These are phyloP conservation scores for Drosophila nannoptera DNA, from an alignment of 1,140 invertebrate genomes.

Conservation along the genomic window DNA sequence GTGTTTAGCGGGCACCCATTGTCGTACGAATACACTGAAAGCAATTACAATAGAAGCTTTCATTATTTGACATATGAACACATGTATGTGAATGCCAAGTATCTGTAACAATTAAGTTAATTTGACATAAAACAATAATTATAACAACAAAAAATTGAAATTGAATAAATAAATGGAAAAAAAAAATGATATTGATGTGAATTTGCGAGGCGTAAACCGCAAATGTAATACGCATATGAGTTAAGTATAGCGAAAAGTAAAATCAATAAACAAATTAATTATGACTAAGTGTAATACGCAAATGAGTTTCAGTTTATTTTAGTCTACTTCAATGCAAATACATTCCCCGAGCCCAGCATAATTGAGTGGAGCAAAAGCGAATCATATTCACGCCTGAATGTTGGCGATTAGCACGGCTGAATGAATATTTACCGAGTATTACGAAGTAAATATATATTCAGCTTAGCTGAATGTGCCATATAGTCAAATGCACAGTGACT, in stretches of 20 bases:
- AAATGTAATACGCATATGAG: conserved; percentile 32
- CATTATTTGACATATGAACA: conserved; percentile 22
- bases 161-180: conserved; percentile 27
- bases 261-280: conserved; percentile 46
- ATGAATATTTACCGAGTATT: no score
- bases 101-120: conserved; percentile 72
- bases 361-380: no score
- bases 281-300: conserved; percentile 46
- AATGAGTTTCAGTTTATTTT: conserved; percentile 16
- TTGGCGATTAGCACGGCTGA: no score
- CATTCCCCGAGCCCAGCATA: background rate
- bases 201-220: conserved; percentile 28
- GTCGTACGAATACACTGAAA: conserved; percentile 21
- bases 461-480: no score
- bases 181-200: conserved; percentile 37
- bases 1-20: conserved; percentile 12
- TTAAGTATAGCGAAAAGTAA: conserved; percentile 24
- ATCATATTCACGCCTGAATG: no score
- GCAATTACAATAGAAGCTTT: conserved; percentile 16
- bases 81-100: conserved; percentile 41
- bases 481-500: no score
- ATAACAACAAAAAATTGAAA: conserved; percentile 45
- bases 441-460: no score
- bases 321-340: no score
- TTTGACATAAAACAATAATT: conserved; percentile 76